These are phyloP conservation scores for Aldabrachelys gigantea DNA, from an alignment of 2,113 vertebrate genomes.

Conservation along the genomic window DNA sequence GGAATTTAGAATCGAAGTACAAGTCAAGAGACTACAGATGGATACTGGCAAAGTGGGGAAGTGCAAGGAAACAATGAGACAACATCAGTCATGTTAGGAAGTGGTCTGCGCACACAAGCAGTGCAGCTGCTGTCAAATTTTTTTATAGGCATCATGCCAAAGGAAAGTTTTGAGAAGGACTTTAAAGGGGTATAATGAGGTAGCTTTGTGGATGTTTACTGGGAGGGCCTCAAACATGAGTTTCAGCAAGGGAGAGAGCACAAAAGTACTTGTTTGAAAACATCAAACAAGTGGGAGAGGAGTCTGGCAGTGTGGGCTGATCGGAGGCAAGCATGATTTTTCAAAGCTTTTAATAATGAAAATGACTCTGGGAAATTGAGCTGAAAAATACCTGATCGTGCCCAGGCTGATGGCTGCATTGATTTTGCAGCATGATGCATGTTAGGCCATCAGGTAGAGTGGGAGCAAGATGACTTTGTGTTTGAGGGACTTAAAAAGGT, in stretches of 20 bases:
- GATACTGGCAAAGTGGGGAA: neutral
- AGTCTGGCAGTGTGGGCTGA: neutral
- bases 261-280: neutral
- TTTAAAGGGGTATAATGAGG: neutral
- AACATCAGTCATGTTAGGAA: neutral
- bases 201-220: neutral
- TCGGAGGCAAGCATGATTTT: neutral
- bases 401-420: neutral
- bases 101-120: neutral
- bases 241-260: neutral
- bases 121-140: neutral
- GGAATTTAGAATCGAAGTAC: neutral
- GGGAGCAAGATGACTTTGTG: neutral
- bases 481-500: neutral
- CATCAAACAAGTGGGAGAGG: neutral
- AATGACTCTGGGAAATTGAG: neutral
- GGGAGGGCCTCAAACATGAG: neutral
- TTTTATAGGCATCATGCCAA: neutral
- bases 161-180: neutral
- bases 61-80: neutral
- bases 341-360: neutral
- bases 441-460: neutral
- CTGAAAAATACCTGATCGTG: neutral
- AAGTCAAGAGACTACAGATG: neutral
- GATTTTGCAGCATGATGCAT: neutral